A percentile compares a stretch with the other conserved stretches of the same genome.
Evolutionary conservation across 2,113 vertebrate species (phyloP).

Genomic region (Hydropotes inermis): DNA sequence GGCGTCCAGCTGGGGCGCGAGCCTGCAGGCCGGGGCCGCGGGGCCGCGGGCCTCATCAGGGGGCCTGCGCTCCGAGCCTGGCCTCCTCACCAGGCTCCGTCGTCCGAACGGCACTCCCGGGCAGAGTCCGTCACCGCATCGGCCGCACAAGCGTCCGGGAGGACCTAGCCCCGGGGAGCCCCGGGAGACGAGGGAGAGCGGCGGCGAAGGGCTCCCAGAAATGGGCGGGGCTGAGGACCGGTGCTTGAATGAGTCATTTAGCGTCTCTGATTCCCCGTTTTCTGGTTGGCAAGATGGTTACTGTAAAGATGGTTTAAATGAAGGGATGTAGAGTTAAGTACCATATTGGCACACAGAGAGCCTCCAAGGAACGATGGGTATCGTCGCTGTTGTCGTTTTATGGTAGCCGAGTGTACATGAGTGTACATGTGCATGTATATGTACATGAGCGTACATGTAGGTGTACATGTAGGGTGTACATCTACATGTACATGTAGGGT

Average conservation of each 20-base stretch:
- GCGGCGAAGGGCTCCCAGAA: not conserved
- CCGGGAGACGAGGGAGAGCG: not conserved
- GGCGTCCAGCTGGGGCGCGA: rapidly evolving
- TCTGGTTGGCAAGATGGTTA: not conserved
- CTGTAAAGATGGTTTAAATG: not conserved
- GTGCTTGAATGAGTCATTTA: not conserved
- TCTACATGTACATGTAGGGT: no score
- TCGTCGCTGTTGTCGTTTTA: not conserved
- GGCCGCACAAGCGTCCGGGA: not conserved
- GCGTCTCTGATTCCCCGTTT: not conserved
- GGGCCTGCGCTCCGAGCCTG: not conserved
- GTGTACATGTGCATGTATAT: no score
- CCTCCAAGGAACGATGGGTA: not conserved
- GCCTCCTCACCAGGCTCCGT: not conserved
- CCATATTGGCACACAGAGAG: no score
- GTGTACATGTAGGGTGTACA: no score
- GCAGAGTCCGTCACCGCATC: rapidly evolving
- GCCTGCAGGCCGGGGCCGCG: rapidly evolving
- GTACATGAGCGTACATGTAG: no score
- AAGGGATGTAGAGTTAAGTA: not conserved
- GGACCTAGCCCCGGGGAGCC: not conserved
- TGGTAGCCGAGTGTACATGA: not conserved
- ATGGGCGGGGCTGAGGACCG: not conserved
- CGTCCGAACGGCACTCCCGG: not conserved
- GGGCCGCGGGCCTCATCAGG: not conserved